Evolutionary conservation across 1,140 invertebrate species (phyloP).

Genomic region (Atopsyche davidsoni): DNA sequence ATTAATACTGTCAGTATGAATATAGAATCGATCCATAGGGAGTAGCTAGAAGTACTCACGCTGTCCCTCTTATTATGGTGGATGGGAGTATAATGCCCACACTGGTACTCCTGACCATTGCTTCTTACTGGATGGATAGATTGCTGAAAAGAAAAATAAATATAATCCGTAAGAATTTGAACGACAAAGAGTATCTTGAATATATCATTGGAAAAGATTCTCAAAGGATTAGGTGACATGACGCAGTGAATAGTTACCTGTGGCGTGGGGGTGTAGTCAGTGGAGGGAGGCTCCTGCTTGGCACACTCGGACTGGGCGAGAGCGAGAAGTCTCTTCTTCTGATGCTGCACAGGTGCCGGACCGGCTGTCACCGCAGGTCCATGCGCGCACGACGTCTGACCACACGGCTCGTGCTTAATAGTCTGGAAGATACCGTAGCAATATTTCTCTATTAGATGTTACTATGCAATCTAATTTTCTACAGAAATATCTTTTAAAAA

Average conservation of each 20-base stretch:
- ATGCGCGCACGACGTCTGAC: conserved; percentile 22
- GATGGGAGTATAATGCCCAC: conserved; percentile 42
- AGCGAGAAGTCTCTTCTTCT: conserved; percentile 82
- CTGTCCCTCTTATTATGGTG: conserved; percentile 46
- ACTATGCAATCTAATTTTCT: too few relatives aligned
- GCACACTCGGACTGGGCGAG: conserved; percentile 74
- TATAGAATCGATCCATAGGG: neutral
- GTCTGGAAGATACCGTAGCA: conserved; percentile 12
- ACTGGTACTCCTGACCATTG: conserved; percentile 41
- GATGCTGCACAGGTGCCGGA: conserved; percentile 57
- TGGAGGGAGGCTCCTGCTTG: conserved; percentile 30
- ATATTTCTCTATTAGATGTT: too few relatives aligned
- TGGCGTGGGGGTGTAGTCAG: conserved; percentile 21
- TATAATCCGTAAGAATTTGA: neutral
- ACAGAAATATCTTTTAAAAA: too few relatives aligned
- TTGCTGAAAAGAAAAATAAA: conserved; percentile 5
- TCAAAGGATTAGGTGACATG: neutral
- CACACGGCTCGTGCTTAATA: conserved; percentile 28
- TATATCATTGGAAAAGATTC: neutral
- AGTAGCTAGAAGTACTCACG: conserved; percentile 35
- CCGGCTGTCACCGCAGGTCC: conserved; percentile 34
- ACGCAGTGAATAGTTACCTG: conserved; percentile 37
- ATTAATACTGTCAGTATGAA: conserved; percentile 1
- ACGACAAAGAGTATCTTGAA: neutral
- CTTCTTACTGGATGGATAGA: conserved; percentile 17